phyloP scores from a whole-genome alignment of 2,888 invertebrate genomes.

The Leptinotarsa tumamoca region DNA sequence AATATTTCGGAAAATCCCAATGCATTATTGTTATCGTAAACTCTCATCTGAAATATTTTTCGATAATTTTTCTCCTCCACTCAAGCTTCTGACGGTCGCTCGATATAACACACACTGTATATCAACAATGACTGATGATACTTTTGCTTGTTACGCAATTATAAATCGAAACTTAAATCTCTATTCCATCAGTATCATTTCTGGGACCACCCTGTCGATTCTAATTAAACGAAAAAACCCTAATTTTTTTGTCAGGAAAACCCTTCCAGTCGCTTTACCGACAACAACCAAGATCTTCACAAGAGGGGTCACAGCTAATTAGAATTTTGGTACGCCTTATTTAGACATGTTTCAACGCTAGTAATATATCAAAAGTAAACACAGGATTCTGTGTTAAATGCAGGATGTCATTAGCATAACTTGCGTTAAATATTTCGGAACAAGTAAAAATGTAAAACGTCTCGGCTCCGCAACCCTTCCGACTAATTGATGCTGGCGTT shows the following conservation, averaged over 20 bases:
- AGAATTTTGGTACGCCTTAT: conserved; percentile 47
- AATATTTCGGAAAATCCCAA: too few relatives aligned
- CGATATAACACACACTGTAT: too few relatives aligned
- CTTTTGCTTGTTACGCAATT: too few relatives aligned
- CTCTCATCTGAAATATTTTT: too few relatives aligned
- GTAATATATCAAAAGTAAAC: conserved; percentile 48
- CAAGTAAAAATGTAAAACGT: conserved; percentile 38
- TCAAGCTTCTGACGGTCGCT: too few relatives aligned
- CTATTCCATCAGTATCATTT: too few relatives aligned
- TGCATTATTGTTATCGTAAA: too few relatives aligned
- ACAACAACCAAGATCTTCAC: conserved; percentile 14
- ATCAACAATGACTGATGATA: too few relatives aligned
- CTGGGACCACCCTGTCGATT: conserved; percentile 17
- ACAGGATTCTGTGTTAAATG: conserved; percentile 47
- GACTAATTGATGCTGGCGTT: conserved; percentile 47
- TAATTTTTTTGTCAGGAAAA: conserved; percentile 9
- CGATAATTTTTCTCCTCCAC: too few relatives aligned
- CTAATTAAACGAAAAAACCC: background rate
- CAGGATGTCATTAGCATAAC: conserved; percentile 60
- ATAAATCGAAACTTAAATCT: too few relatives aligned
- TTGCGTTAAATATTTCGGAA: conserved; percentile 53
- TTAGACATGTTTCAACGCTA: conserved; percentile 41
- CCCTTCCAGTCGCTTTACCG: conserved; percentile 28
- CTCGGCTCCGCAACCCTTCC: conserved; percentile 50
- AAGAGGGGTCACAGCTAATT: conserved; percentile 47